Base-by-base conservation (phyloP, 2,797 vertebrate genomes). In the Danio tinwini region DNA sequence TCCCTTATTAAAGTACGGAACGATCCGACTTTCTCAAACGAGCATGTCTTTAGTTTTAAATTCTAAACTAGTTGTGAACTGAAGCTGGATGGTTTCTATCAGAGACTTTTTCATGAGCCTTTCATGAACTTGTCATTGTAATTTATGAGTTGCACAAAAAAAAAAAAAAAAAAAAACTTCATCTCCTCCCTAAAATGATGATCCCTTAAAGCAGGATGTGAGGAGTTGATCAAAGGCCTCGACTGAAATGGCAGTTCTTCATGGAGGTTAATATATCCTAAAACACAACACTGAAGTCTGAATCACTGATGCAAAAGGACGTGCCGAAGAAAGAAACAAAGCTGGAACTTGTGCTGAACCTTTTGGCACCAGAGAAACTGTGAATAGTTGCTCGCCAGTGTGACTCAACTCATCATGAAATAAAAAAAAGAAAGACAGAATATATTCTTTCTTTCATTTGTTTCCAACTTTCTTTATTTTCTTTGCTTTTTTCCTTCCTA, bases 351-450 rank as follows among this genome's bases (percentile, higher is more conserved):
- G 5, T 9, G 9, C 70, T 29, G 61, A 64, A 65, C 49, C 55
- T 65, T 37, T 55, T 17, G 53, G 39, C 37, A 19, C 11, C 13
- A 70, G 47, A 65, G 17, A 55, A 52, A 40, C 19, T 52, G 73
- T 47, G 42, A 65, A 64, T 19, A 55, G 59, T n/a, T 10, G 50
- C 40, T 47, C 6, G 39, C 62, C 10, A 47, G 16, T 47, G 74
- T 47, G 74, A 76, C 50, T 76, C 62, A 56, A 76, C 56, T 67
- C 56, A 62, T 76, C 62, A 55, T 45, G 52, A 65, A 65, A 55
- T 42, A 19, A 29, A 45, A 62, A 62, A 65, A 76, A 76, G 12
- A n/a, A n/a, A n/a, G n/a, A n/a, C n/a, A n/a, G n/a, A n/a, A n/a
- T n/a, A n/a, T n/a, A n/a, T n/a, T n/a, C n/a, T n/a, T 29, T 29